Percentiles rank a stretch among this genome's conserved stretches.
phyloP scores from a whole-genome alignment of 2,797 vertebrate genomes.

The Hyperoplus immaculatus region DNA sequence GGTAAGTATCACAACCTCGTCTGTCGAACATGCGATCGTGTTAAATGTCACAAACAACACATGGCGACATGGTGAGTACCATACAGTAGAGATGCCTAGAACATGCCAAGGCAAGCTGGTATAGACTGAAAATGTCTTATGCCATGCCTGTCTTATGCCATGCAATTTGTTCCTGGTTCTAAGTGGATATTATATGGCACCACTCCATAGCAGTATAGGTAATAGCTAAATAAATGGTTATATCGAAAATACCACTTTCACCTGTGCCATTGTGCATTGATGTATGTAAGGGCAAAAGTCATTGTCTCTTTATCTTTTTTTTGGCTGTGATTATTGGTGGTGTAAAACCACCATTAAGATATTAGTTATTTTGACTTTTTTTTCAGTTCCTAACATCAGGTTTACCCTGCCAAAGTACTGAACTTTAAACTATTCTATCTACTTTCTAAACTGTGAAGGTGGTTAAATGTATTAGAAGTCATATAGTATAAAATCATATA shows the following conservation, averaged over 20 bases:
- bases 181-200: too few species aligned
- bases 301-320: neutral
- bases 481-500: neutral
- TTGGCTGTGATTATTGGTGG: neutral
- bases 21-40: slow-evolving; percentile 75
- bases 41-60: slow-evolving; percentile 72
- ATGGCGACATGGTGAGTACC: slow-evolving; percentile 10
- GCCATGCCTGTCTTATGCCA: neutral
- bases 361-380: neutral
- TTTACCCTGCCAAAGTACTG: neutral
- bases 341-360: neutral
- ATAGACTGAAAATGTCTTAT: neutral
- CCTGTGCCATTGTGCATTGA: too few species aligned
- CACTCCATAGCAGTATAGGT: too few species aligned
- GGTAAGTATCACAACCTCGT: slow-evolving; percentile 64
- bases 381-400: neutral
- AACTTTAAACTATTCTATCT: neutral
- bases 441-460: neutral
- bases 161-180: too few species aligned
- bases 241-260: too few species aligned
- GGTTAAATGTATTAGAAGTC: neutral
- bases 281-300: neutral
- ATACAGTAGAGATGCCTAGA: neutral
- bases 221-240: too few species aligned
- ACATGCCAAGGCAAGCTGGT: neutral